Base-by-base conservation (phyloP, 2,797 vertebrate genomes). In the Mycteria americana region DNA sequence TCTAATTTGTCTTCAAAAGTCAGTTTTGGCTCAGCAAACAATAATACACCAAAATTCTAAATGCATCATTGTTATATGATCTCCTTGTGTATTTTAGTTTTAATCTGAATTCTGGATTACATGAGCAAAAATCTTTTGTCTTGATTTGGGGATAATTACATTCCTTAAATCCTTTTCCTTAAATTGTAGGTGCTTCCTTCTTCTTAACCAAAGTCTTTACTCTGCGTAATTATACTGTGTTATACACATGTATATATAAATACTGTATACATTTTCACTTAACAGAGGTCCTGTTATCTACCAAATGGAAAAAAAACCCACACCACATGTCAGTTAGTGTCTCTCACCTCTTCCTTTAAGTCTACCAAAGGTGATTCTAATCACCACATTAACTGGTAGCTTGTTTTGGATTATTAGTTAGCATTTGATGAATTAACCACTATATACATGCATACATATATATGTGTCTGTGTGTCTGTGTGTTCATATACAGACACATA, bases 371-470 rank as follows among this genome's bases (percentile, higher is more conserved):
- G 7, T 53, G 35, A 48, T 39, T 43, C 13, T 78, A 72, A 37
- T 25, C 8, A 70, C 8, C 25, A 37, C 25, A 31, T 70, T 62
- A 85, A 65, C 10, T 45, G 13, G 16, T 37, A 75, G 4, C 2
- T 78, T 64, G 15, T 30, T 92, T 86, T 69, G 73, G 27, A 46
- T 62, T 69, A 48, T 50, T 63, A 31, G 2, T 45, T 51, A 56
- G 2, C 2, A 30, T 48, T 64, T 68, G 33, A 45, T 53, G 18
- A 62, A 53, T 45, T 72, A 15, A 64, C 2, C 7, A 12, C 22
- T 35, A 9, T 21, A 30, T 15, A 27, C 7, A 25, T 19, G 59
- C 0, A 23, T 6, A 35, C 2, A 37, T 2, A 14, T 1, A 15
- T 4, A 35, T 24, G 2, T 48, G 7, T 75, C 2, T 69, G 4